A percentile compares a stretch with the other conserved stretches of the same genome.
phyloP scores from a whole-genome alignment of 2,888 invertebrate species.

The Agrilus mali region DNA sequence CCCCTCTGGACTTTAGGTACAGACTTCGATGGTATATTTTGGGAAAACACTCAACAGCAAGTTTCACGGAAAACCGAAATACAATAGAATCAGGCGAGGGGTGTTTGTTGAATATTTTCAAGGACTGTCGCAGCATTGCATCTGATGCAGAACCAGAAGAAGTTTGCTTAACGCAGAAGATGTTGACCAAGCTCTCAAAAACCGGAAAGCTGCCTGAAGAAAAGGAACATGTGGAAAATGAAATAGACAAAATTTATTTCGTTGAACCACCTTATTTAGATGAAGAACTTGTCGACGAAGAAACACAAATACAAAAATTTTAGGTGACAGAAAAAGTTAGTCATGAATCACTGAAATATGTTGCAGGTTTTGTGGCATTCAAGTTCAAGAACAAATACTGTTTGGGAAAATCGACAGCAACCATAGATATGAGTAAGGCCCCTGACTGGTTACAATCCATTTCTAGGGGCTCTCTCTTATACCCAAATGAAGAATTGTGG shows the following conservation, averaged over 20 bases:
- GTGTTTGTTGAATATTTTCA: constrained; percentile 3
- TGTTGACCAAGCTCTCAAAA: constrained; percentile 3
- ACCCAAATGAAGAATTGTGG: constrained; percentile 8
- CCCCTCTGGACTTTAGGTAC: background rate
- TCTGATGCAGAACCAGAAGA: constrained; percentile 2
- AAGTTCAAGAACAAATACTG: constrained; percentile 10
- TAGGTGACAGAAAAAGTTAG: constrained; percentile 8
- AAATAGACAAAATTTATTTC: constrained; percentile 6
- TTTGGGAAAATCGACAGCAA: constrained; percentile 6
- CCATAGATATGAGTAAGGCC: constrained; percentile 4
- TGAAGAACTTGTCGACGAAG: constrained; percentile 7
- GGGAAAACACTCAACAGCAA: background rate
- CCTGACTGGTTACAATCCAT: constrained; percentile 11
- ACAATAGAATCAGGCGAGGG: constrained; percentile 2
- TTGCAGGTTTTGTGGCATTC: constrained; percentile 10
- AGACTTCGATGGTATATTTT: constrained; percentile 1
- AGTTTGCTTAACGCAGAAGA: constrained; percentile 8
- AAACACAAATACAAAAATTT: constrained; percentile 7
- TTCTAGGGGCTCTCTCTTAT: constrained; percentile 9
- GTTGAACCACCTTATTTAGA: constrained; percentile 7
- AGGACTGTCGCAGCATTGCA: background rate
- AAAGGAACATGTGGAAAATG: constrained; percentile 3
- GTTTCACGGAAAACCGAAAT: background rate
- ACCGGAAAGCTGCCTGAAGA: constrained; percentile 4
- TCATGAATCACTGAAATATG: constrained; percentile 10